phyloP scores from a whole-genome alignment of 2,797 vertebrate genomes.

The Paratrypauchen microcephalus region DNA sequence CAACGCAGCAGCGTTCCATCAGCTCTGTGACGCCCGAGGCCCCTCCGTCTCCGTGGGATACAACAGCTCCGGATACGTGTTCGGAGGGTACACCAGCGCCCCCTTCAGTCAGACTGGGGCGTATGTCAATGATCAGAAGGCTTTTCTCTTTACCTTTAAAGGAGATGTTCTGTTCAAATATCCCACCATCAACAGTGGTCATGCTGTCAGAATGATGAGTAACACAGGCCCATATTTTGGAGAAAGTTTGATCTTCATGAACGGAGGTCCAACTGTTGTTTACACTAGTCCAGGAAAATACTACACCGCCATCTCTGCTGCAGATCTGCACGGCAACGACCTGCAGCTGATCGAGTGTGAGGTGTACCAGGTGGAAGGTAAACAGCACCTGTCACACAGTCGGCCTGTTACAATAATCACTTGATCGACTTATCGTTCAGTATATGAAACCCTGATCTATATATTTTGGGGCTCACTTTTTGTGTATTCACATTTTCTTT shows the following conservation, averaged over 20 bases:
- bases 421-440: no score
- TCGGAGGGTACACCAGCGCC: no score
- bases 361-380: no score
- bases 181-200: accelerated
- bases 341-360: slow-evolving; percentile 53
- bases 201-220: neutral
- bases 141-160: slow-evolving; percentile 44
- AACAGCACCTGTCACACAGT: neutral
- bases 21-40: slow-evolving; percentile 52
- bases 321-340: slow-evolving; percentile 51
- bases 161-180: slow-evolving; percentile 24
- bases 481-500: no score
- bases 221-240: slow-evolving; percentile 53
- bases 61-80: no score
- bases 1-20: slow-evolving; percentile 48
- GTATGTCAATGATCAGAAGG: no score
- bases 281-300: slow-evolving; percentile 1
- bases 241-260: slow-evolving; percentile 28
- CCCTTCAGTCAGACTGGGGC: no score
- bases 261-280: neutral
- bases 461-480: no score
- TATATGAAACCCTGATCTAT: no score
- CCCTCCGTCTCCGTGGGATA: slow-evolving; percentile 67
- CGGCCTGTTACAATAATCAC: no score
- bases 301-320: slow-evolving; percentile 35